phyloP scores from a whole-genome alignment of 2,113 vertebrate species.

The Tiliqua scincoides region DNA sequence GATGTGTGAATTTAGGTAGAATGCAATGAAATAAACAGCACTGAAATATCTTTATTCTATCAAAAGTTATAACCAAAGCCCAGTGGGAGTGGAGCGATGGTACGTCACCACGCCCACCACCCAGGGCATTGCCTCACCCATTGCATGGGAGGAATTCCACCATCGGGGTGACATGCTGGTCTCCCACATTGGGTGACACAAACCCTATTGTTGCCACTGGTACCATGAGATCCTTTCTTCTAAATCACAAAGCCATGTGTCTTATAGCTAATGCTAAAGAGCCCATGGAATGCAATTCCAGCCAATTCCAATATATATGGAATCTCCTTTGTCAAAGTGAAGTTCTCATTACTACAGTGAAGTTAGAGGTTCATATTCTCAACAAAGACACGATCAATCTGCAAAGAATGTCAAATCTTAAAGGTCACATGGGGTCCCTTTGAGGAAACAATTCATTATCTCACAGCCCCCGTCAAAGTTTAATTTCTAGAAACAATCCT shows the following conservation, averaged over 20 bases:
- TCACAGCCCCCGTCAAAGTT: conserved; percentile 37
- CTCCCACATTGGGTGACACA: too few species aligned
- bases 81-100: too few species aligned
- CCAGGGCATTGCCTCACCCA: too few species aligned
- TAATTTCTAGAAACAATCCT: conserved; percentile 55
- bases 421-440: conserved; percentile 11
- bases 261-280: conserved; percentile 50
- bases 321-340: conserved; percentile 59
- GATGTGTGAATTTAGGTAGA: too few species aligned
- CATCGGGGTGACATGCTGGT: too few species aligned
- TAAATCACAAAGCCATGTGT: conserved; percentile 13
- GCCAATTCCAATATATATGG: conserved; percentile 24
- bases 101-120: too few species aligned
- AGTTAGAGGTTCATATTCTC: conserved; percentile 49
- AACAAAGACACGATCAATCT: conserved; percentile 46
- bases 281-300: conserved; percentile 27
- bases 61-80: too few species aligned
- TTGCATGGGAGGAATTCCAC: too few species aligned
- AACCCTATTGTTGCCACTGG: too few species aligned
- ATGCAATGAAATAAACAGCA: too few species aligned
- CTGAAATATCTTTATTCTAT: too few species aligned
- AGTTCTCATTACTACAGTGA: conserved; percentile 48
- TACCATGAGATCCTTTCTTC: conserved; percentile 22
- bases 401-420: conserved; percentile 39
- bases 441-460: conserved; percentile 46